Base-by-base conservation (phyloP, 2,888 invertebrate genomes). In the Volucella inflata region DNA sequence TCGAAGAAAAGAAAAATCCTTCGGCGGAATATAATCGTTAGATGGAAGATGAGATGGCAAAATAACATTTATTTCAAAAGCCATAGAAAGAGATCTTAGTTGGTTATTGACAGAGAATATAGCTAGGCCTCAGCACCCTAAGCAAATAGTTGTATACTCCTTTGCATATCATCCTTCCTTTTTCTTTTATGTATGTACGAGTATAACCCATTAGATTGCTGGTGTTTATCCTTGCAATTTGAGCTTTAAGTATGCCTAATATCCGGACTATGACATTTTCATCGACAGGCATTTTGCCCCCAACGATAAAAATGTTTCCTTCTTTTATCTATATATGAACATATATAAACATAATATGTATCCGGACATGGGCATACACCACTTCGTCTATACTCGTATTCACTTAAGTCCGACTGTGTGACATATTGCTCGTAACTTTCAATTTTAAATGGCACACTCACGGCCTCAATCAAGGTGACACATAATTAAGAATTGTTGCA, bases 191-290 rank as follows among this genome's bases (percentile, higher is more conserved):
- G 14, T 53, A n/a, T n/a, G n/a, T n/a, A n/a, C n/a, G n/a, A n/a
- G n/a, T n/a, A 21, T 11, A 57, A 55, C 16, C 50, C 50, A 71
- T 74, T 55, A 64, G 46, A 71, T 67, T 62, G 72, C 51, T 74
- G 42, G 40, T 78, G 16, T 72, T 72, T 72, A 50, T 74, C 55
- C 62, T 62, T 72, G 67, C 72, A 83, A 83, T 74, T 68, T 51
- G 48, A 67, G 60, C 42, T 62, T 44, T 72, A 83, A 83, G 72
- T 82, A 67, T 36, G 36, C 55, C 55, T 48, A 65, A 82, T 72
- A 72, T 76, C 70, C 67, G 71, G 60, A 16, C 46, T 67, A 36
- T 53, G 59, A 50, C 51, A 57, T 36, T 74, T 53, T 53, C 65
- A 11, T 36, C 72, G 48, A 48, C 51, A 79, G 55, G 60, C 67